A percentile compares a stretch with the other conserved stretches of the same genome.
Evolutionary conservation across 2,888 invertebrate species (phyloP).

Genomic region (Gisinianus flammeolus): DNA sequence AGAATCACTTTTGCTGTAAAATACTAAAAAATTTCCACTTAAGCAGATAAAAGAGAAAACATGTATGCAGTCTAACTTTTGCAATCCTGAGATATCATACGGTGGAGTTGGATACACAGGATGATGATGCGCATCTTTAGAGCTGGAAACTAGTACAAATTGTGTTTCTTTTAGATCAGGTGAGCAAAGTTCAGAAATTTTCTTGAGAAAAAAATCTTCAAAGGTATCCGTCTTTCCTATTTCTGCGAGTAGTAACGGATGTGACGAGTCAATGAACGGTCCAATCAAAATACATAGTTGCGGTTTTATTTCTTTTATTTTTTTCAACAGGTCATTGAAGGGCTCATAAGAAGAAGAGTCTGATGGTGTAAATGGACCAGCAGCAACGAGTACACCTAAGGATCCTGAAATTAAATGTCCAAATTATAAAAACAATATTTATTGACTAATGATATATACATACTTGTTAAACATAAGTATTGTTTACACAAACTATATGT

Average conservation of each 20-base stretch:
- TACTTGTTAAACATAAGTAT: no score
- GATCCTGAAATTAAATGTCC: slow-evolving; percentile 27
- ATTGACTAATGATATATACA: no score
- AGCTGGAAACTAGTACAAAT: slow-evolving; percentile 77
- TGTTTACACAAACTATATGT: no score
- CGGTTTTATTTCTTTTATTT: slow-evolving; percentile 73
- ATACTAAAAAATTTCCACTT: no score
- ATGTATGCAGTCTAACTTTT: slow-evolving; percentile 8
- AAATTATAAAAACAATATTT: background rate
- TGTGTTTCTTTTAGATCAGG: slow-evolving; percentile 66
- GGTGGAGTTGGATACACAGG: slow-evolving; percentile 85
- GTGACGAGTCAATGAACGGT: slow-evolving; percentile 79
- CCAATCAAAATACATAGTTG: slow-evolving; percentile 83
- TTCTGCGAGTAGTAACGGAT: slow-evolving; percentile 69
- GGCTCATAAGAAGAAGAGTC: slow-evolving; percentile 82
- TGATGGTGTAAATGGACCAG: slow-evolving; percentile 82
- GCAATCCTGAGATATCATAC: slow-evolving; percentile 61
- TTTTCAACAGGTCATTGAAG: slow-evolving; percentile 75
- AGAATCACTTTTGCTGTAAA: background rate
- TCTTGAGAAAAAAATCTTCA: slow-evolving; percentile 75
- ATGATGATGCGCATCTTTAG: slow-evolving; percentile 78
- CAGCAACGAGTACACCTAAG: slow-evolving; percentile 63
- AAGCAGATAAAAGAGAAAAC: background rate
- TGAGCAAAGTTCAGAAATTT: slow-evolving; percentile 71
- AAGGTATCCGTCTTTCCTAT: slow-evolving; percentile 69